Percentiles rank a stretch among this genome's conserved stretches.
phyloP scores from a whole-genome alignment of 1,140 invertebrate genomes.

The Leguminivora glycinivorella region DNA sequence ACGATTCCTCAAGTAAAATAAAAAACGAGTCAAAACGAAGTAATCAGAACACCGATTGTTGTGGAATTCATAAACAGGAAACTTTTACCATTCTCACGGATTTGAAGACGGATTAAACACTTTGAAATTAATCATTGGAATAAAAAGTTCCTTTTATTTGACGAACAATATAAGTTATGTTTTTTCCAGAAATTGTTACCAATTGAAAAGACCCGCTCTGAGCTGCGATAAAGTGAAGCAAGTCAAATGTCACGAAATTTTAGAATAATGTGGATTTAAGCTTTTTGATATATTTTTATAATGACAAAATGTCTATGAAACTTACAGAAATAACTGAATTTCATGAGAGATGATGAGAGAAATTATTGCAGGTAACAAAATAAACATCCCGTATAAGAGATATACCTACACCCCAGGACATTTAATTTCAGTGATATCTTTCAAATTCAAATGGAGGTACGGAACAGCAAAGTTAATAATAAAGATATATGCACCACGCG shows the following conservation, averaged over 20 bases:
- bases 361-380: no score
- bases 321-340: no score
- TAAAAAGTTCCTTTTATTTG: constrained; percentile 15
- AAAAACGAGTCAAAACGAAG: constrained; percentile 30
- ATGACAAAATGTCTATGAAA: no score
- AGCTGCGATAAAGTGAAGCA: no score
- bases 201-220: no score
- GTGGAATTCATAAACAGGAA: constrained; percentile 34
- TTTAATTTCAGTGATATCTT: neutral
- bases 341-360: no score
- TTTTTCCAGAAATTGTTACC: neutral
- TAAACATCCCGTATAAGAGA: neutral
- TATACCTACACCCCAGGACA: neutral
- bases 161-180: neutral
- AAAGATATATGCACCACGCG: neutral
- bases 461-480: constrained; percentile 1
- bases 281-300: no score
- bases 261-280: no score
- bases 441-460: neutral
- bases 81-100: constrained; percentile 32
- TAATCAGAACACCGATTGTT: constrained; percentile 38
- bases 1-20: constrained; percentile 28
- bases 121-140: constrained; percentile 32
- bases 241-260: no score
- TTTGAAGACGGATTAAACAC: constrained; percentile 35